Conservation (phyloP, 2,113 vertebrate species). For the Trichechus manatus region DNA sequence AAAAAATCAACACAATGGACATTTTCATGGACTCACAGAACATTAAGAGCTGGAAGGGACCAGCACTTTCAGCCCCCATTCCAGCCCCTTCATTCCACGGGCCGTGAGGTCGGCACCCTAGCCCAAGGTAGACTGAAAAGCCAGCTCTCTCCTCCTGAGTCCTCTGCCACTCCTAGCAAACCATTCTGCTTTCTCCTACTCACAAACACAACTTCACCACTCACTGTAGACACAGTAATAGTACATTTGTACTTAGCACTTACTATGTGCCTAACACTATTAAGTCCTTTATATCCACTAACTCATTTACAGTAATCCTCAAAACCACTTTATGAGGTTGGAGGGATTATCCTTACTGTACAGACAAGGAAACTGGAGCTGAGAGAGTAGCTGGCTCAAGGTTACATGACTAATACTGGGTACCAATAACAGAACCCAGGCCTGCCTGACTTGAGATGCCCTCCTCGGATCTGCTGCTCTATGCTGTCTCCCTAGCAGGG, state of each 20-base stretch:
- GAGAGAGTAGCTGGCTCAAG: neutral
- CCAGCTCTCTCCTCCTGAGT: neutral
- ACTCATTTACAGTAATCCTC: neutral
- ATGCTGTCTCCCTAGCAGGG: too few relatives aligned
- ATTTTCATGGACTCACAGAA: neutral
- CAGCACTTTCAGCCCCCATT: accelerated
- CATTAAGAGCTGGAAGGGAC: neutral
- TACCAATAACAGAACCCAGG: too few relatives aligned
- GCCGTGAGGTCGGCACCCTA: accelerated
- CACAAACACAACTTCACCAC: neutral
- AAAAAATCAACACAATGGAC: neutral
- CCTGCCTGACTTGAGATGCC: neutral
- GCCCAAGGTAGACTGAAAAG: neutral
- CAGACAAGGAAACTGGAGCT: accelerated
- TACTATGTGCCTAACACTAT: too few relatives aligned
- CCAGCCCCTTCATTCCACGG: neutral
- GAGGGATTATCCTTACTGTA: neutral
- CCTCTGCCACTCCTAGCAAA: neutral
- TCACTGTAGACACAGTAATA: neutral
- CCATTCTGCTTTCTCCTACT: accelerated
- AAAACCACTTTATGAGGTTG: accelerated
- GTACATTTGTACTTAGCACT: accelerated
- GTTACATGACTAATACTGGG: accelerated
- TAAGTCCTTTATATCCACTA: accelerated
- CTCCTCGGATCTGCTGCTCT: neutral